These are phyloP conservation scores for Caenorhabditis briggsae DNA, from an alignment of 1,140 invertebrate species.

Conservation along the genomic window DNA sequence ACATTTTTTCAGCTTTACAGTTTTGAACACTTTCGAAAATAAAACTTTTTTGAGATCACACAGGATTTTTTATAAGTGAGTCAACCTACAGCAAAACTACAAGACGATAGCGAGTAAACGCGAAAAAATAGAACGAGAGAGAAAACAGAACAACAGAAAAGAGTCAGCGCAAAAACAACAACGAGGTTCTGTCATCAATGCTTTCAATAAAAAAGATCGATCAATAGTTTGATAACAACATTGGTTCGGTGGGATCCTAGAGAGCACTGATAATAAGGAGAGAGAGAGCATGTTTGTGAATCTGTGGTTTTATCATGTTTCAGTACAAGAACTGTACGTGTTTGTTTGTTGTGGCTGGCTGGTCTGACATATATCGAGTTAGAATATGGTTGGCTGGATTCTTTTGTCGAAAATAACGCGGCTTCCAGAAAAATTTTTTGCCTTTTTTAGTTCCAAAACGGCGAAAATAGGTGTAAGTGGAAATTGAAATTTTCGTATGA, in stretches of 20 bases:
- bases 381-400: too few relatives aligned
- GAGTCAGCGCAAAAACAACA: background rate
- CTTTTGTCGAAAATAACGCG: too few relatives aligned
- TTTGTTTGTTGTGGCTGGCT: background rate
- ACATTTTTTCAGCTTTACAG: background rate
- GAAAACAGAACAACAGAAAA: constrained; percentile 17
- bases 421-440: too few relatives aligned
- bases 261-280: constrained; percentile 29
- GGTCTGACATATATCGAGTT: too few relatives aligned
- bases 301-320: background rate
- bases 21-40: background rate
- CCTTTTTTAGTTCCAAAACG: too few relatives aligned
- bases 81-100: constrained; percentile 5
- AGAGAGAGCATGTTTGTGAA: background rate
- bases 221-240: constrained; percentile 48
- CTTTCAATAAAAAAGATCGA: constrained; percentile 12
- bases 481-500: background rate
- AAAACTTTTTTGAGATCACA: background rate
- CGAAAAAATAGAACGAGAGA: constrained; percentile 10
- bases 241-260: background rate
- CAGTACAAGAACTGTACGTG: background rate
- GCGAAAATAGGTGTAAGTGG: too few relatives aligned
- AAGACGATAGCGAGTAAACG: constrained; percentile 14
- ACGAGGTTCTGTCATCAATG: constrained; percentile 3
- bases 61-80: constrained; percentile 2